These are phyloP conservation scores for Griposia aprilina DNA, from an alignment of 2,888 invertebrate species.

Conservation along the genomic window DNA sequence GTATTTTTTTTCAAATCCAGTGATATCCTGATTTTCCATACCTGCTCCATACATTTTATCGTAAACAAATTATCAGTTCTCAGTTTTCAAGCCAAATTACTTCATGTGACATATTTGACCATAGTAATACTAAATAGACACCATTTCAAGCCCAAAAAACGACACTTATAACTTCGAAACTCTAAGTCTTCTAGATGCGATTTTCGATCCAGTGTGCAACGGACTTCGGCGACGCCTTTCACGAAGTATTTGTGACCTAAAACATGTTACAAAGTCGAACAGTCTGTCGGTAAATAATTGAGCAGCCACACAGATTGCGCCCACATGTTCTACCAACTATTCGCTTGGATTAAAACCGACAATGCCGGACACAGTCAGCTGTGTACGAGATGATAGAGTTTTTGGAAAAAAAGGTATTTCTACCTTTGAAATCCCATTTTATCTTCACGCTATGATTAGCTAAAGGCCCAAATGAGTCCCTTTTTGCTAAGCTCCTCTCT, in stretches of 20 bases:
- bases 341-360: slow-evolving; percentile 26
- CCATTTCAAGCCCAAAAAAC: too few relatives aligned
- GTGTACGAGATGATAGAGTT: background rate
- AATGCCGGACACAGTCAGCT: background rate
- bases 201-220: too few relatives aligned
- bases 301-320: slow-evolving; percentile 15
- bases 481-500: slow-evolving; percentile 42
- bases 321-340: slow-evolving; percentile 5
- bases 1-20: too few relatives aligned
- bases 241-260: slow-evolving; percentile 42
- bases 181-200: too few relatives aligned
- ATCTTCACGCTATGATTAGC: slow-evolving; percentile 43
- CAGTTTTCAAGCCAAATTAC: too few relatives aligned
- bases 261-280: slow-evolving; percentile 44
- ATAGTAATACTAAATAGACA: too few relatives aligned
- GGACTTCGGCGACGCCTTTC: slow-evolving; percentile 9
- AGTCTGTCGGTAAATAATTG: background rate
- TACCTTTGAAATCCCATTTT: slow-evolving; percentile 28
- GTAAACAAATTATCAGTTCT: too few relatives aligned
- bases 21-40: too few relatives aligned
- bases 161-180: too few relatives aligned
- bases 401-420: background rate
- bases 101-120: too few relatives aligned
- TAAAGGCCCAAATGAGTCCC: slow-evolving; percentile 34
- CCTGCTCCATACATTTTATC: too few relatives aligned